phyloP scores from a whole-genome alignment of 92 coral and sea anemone species.

The Anthopleura xanthogrammica region DNA sequence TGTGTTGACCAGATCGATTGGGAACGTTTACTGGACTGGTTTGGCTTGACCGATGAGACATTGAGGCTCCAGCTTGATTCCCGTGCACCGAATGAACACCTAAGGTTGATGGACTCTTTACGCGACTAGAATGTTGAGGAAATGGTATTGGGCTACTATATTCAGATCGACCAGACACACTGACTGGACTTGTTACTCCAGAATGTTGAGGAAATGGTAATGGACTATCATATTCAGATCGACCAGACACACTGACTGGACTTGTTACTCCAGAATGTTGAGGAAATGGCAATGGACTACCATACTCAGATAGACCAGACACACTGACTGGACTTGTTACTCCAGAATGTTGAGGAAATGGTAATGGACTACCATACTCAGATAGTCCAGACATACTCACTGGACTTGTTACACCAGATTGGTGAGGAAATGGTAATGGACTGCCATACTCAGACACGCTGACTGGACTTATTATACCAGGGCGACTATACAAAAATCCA shows the following conservation, averaged over 20 bases:
- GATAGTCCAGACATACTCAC: slow-evolving; percentile 22
- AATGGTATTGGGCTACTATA: slow-evolving; percentile 19
- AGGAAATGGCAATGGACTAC: slow-evolving; percentile 15
- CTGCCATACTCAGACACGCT: slow-evolving; percentile 25
- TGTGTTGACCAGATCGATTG: not conserved
- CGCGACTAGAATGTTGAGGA: not conserved
- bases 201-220: slow-evolving; percentile 2
- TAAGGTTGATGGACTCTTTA: not conserved
- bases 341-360: not conserved
- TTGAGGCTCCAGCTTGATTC: not conserved
- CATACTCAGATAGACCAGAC: slow-evolving; percentile 9
- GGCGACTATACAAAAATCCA: not conserved
- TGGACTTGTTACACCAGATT: slow-evolving; percentile 9
- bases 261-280: not conserved
- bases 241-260: slow-evolving; percentile 23
- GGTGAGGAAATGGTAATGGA: slow-evolving; percentile 7
- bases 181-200: slow-evolving; percentile 7
- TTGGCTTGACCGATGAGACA: slow-evolving; percentile 6
- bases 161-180: slow-evolving; percentile 9
- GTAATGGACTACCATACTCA: slow-evolving; percentile 12
- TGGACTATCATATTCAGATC: slow-evolving; percentile 16
- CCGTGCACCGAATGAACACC: not conserved
- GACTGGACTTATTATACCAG: not conserved
- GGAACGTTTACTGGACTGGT: not conserved
- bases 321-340: slow-evolving; percentile 14